These are phyloP conservation scores for Amyelois transitella DNA, from an alignment of 1,140 invertebrate genomes.

Conservation along the genomic window DNA sequence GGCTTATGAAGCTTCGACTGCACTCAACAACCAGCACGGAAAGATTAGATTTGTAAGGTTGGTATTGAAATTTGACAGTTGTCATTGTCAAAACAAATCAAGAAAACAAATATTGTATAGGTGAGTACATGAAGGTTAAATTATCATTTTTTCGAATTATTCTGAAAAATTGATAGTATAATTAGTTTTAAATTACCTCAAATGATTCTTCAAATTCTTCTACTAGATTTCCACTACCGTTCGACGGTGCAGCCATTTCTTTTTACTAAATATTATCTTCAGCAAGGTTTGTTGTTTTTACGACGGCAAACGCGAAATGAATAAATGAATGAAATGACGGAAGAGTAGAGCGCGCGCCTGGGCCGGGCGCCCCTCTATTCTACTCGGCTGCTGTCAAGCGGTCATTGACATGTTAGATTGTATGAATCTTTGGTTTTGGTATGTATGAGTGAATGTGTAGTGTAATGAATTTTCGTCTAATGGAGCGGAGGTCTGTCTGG, in stretches of 20 bases:
- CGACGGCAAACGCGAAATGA: background rate
- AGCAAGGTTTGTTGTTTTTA: background rate
- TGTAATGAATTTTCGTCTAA: too few species aligned
- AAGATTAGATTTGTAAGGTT: conserved; percentile 45
- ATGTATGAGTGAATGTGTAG: too few species aligned
- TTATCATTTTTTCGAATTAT: conserved; percentile 11
- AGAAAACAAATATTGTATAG: too few species aligned
- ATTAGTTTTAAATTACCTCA: conserved; percentile 67
- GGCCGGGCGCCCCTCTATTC: too few species aligned
- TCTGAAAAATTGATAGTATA: background rate
- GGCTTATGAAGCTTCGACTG: conserved; percentile 58
- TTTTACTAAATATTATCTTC: background rate
- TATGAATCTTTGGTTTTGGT: too few species aligned
- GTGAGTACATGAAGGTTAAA: conserved; percentile 38
- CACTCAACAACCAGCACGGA: conserved; percentile 41
- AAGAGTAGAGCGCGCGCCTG: background rate
- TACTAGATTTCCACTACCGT: conserved; percentile 86
- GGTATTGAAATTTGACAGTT: conserved; percentile 57
- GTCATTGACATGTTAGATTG: too few species aligned
- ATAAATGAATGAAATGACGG: background rate
- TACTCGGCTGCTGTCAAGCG: too few species aligned
- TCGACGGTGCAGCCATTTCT: conserved; percentile 84
- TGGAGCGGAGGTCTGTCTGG: too few species aligned
- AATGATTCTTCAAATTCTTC: conserved; percentile 91
- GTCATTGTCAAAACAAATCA: conserved; percentile 17